Evolutionary conservation across 2,797 vertebrate genomes (phyloP).

Genomic region (Falco naumanni): DNA sequence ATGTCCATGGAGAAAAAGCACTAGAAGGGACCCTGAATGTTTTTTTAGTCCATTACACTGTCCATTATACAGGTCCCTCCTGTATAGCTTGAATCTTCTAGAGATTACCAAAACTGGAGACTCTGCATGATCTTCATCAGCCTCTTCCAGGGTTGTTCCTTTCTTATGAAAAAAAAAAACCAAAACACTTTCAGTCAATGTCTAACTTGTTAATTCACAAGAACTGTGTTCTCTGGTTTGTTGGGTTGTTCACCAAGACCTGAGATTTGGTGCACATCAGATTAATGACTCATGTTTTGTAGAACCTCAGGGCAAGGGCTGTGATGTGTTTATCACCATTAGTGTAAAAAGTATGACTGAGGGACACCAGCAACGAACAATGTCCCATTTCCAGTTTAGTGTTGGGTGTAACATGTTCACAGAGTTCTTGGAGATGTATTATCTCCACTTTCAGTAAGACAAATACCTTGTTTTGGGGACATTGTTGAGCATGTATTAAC

Average conservation of each 20-base stretch:
- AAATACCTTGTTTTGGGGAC: not conserved
- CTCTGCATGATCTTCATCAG: not conserved
- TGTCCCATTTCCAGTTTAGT: not conserved
- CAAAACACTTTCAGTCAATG: not conserved
- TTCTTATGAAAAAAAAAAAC: not conserved
- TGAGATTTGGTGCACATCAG: not conserved
- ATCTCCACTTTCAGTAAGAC: not conserved
- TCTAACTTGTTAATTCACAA: not conserved
- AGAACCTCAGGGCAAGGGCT: not conserved
- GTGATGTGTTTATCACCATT: not conserved
- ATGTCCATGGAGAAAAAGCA: not conserved
- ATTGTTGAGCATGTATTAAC: not conserved
- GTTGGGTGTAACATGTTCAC: not conserved
- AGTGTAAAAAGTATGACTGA: not conserved
- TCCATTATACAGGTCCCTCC: not conserved
- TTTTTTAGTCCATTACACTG: not conserved
- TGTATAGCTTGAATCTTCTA: not conserved
- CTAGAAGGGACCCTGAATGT: not conserved
- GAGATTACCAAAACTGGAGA: not conserved
- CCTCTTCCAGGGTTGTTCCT: accelerated
- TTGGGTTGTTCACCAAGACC: not conserved
- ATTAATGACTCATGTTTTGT: not conserved
- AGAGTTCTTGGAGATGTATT: not conserved
- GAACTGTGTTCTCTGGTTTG: not conserved
- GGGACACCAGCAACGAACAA: not conserved